Conservation (phyloP, 1,140 invertebrate species). For the Brachystomella parvula region DNA sequence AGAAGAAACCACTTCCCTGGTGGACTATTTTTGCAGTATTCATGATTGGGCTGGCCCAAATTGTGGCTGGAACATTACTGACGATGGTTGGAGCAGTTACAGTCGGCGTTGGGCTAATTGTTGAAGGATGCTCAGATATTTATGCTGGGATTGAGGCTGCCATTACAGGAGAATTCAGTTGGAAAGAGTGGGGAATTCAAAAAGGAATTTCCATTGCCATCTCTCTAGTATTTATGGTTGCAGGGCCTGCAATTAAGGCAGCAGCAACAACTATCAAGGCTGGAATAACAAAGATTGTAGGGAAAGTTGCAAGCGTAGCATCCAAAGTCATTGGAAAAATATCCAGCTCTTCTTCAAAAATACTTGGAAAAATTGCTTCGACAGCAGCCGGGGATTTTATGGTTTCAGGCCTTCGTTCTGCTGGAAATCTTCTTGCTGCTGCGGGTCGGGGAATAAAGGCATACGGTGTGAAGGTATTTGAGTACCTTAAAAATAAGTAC, state of each 20-base stretch:
- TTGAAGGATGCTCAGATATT: conserved; percentile 6
- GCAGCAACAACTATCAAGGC: neutral
- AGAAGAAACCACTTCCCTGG: conserved; percentile 10
- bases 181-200: neutral
- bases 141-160: neutral
- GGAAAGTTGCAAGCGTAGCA: neutral
- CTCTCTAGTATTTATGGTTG: neutral
- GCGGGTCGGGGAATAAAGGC: too few species aligned
- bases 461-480: too few species aligned
- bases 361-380: neutral
- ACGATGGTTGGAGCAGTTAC: neutral
- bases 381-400: neutral
- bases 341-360: neutral
- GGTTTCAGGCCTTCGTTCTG: neutral
- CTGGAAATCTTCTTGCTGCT: too few species aligned
- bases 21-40: conserved; percentile 3
- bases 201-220: neutral
- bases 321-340: neutral
- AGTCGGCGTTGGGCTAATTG: neutral
- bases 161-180: conserved; percentile 13
- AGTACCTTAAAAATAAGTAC: neutral
- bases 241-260: neutral
- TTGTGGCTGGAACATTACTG: neutral
- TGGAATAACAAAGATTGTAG: neutral
- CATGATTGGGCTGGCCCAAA: neutral